Evolutionary conservation across 2,113 vertebrate genomes (phyloP).

Genomic region (Suricata suricatta): DNA sequence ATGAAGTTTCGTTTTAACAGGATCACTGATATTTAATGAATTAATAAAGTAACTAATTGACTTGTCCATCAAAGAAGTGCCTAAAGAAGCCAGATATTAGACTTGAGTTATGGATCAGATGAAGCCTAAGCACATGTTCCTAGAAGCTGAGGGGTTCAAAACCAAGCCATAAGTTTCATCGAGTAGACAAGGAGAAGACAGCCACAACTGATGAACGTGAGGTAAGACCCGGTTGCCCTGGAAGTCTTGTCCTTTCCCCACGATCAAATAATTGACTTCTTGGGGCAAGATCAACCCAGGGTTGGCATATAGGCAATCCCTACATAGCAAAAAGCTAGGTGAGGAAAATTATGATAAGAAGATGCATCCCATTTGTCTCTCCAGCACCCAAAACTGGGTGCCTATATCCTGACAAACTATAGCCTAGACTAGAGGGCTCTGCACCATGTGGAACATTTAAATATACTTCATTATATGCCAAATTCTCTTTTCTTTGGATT

Average conservation of each 20-base stretch:
- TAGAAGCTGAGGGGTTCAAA: background rate
- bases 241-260: background rate
- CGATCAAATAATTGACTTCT: background rate
- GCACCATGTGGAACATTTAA: background rate
- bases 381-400: background rate
- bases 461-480: background rate
- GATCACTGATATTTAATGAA: background rate
- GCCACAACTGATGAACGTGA: background rate
- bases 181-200: background rate
- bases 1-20: background rate
- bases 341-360: background rate
- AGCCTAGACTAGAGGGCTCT: background rate
- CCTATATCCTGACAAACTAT: background rate
- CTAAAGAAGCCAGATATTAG: background rate
- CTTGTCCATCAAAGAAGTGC: background rate
- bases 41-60: background rate
- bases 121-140: background rate
- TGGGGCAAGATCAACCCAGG: background rate
- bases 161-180: background rate
- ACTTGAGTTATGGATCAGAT: background rate
- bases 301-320: background rate
- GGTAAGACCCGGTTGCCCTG: background rate
- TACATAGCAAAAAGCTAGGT: background rate
- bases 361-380: background rate
- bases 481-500: constrained; percentile 37